Percentiles rank a stretch among this genome's conserved stretches.
phyloP scores from a whole-genome alignment of 2,888 invertebrate genomes.

The Nipponacmea schrenckii region DNA sequence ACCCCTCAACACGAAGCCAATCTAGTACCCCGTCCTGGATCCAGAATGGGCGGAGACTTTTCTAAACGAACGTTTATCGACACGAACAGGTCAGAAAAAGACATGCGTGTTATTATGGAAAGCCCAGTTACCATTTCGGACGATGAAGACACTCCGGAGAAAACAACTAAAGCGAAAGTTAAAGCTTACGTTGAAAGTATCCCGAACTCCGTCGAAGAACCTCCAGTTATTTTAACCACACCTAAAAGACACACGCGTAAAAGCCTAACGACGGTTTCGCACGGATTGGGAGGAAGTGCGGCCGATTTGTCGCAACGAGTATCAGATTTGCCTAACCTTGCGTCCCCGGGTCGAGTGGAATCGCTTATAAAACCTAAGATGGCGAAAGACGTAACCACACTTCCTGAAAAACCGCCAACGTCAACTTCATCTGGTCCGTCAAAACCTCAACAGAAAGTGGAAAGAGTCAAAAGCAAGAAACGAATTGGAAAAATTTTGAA shows the following conservation, averaged over 20 bases:
- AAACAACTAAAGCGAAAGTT: not conserved
- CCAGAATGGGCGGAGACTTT: not conserved
- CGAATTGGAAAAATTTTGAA: slow-evolving; percentile 19
- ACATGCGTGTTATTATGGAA: not conserved
- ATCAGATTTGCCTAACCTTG: not conserved
- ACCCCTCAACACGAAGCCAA: not conserved
- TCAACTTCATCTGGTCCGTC: not conserved
- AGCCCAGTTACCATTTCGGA: not conserved
- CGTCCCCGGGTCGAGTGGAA: not conserved
- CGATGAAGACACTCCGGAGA: not conserved
- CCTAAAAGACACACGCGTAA: not conserved
- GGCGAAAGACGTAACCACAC: too few species aligned
- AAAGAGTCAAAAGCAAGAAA: slow-evolving; percentile 11
- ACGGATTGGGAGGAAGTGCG: not conserved
- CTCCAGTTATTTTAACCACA: not conserved
- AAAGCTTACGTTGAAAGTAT: not conserved
- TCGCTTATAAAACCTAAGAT: not conserved
- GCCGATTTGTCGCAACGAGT: not conserved
- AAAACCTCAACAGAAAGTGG: not conserved
- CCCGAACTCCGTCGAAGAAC: not conserved
- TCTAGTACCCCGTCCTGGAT: not conserved
- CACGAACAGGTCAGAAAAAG: not conserved
- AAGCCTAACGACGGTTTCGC: not conserved
- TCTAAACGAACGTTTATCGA: not conserved
- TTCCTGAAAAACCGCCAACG: not conserved